phyloP scores from a whole-genome alignment of 1,140 invertebrate genomes.

The Bombus affinis region DNA sequence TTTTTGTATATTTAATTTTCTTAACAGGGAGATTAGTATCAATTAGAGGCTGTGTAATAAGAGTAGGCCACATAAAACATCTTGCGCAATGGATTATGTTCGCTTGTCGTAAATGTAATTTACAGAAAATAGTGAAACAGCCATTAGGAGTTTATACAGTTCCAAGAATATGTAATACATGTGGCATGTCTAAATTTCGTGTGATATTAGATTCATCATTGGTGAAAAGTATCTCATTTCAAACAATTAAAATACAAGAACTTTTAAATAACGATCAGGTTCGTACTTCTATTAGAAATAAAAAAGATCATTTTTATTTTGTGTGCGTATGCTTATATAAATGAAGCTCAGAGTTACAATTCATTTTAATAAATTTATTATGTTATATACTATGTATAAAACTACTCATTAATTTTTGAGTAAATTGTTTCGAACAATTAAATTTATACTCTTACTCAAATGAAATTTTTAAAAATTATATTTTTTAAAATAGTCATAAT shows the following conservation, averaged over 20 bases:
- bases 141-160: slow-evolving; percentile 74
- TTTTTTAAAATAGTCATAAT: neutral
- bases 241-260: slow-evolving; percentile 92
- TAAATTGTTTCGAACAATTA: neutral
- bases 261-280: slow-evolving; percentile 86
- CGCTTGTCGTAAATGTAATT: slow-evolving; percentile 82
- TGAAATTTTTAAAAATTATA: neutral
- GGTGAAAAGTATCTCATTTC: slow-evolving; percentile 89
- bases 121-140: slow-evolving; percentile 72
- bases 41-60: slow-evolving; percentile 93
- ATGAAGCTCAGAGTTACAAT: neutral
- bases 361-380: no score
- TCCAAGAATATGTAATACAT: slow-evolving; percentile 85
- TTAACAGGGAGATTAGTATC: slow-evolving; percentile 90
- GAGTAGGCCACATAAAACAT: slow-evolving; percentile 90
- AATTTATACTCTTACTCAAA: neutral
- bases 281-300: slow-evolving; percentile 43
- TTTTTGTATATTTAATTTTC: slow-evolving; percentile 32
- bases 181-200: slow-evolving; percentile 87
- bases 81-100: slow-evolving; percentile 91
- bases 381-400: no score
- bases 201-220: slow-evolving; percentile 87
- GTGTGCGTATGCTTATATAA: neutral
- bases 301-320: slow-evolving; percentile 16
- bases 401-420: no score